phyloP scores from a whole-genome alignment of 1,140 invertebrate species.

The Drosophila tropicalis region DNA sequence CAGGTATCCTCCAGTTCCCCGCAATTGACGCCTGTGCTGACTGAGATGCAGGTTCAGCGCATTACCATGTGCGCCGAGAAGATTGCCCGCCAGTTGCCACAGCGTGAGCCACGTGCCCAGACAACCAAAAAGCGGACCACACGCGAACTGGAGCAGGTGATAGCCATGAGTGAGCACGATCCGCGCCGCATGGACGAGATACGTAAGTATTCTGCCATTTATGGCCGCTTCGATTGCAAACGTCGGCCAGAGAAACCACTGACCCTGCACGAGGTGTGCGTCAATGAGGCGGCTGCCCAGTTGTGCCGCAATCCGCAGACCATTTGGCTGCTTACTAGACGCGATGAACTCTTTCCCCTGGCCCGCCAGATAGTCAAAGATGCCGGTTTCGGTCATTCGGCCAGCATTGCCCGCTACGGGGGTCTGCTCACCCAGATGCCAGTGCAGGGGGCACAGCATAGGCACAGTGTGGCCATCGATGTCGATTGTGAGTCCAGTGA shows the following conservation, averaged over 20 bases:
- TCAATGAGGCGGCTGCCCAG: constrained; percentile 98
- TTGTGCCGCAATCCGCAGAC: constrained; percentile 88
- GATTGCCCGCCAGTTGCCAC: constrained; percentile 92
- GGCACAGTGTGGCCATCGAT: constrained; percentile 36
- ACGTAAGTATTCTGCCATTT: constrained; percentile 97
- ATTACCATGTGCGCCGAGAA: constrained; percentile 91
- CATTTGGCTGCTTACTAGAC: constrained; percentile 92
- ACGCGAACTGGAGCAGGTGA: constrained; percentile 95
- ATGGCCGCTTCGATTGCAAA: constrained; percentile 98
- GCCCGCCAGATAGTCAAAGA: constrained; percentile 97
- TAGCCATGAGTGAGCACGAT: constrained; percentile 94
- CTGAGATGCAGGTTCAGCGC: constrained; percentile 92
- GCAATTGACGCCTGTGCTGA: constrained; percentile 89
- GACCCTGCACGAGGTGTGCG: constrained; percentile 95
- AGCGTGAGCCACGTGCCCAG: constrained; percentile 93
- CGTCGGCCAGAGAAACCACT: constrained; percentile 97
- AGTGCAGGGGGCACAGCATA: constrained; percentile 27
- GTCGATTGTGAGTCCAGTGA: constrained; percentile 76
- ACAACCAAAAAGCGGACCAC: constrained; percentile 96
- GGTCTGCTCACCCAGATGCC: constrained; percentile 67
- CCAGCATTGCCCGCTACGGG: constrained; percentile 77
- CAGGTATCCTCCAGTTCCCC: constrained; percentile 84
- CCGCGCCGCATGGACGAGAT: constrained; percentile 96
- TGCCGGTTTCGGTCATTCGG: constrained; percentile 89
- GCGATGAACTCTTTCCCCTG: constrained; percentile 97